Percentiles rank a stretch among this genome's conserved stretches.
Evolutionary conservation across 2,888 invertebrate species (phyloP).

Genomic region (Philereme vetulata): DNA sequence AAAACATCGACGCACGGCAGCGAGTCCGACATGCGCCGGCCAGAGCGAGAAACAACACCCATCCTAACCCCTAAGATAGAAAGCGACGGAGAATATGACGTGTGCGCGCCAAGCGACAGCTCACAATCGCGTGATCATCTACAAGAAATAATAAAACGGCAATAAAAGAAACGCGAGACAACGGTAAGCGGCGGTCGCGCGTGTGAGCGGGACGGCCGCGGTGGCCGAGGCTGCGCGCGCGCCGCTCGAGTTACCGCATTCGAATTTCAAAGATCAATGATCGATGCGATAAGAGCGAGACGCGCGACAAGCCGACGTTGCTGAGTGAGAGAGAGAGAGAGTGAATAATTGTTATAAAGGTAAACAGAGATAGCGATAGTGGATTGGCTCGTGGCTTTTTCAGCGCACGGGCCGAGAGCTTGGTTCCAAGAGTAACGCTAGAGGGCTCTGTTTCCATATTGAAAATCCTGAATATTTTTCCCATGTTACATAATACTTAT

Average conservation of each 20-base stretch:
- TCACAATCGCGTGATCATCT: slow-evolving; percentile 84
- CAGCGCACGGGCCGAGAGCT: slow-evolving; percentile 53
- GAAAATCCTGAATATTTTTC: slow-evolving; percentile 5
- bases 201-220: slow-evolving; percentile 69
- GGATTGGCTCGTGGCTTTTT: slow-evolving; percentile 75
- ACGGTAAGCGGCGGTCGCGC: slow-evolving; percentile 66
- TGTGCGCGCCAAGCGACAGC: slow-evolving; percentile 83
- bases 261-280: slow-evolving; percentile 83
- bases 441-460: slow-evolving; percentile 61
- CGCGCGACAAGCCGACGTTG: slow-evolving; percentile 59
- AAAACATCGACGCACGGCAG: slow-evolving; percentile 84
- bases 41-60: slow-evolving; percentile 57
- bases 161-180: slow-evolving; percentile 83
- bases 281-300: slow-evolving; percentile 78
- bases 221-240: slow-evolving; percentile 74
- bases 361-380: slow-evolving; percentile 52
- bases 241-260: slow-evolving; percentile 79
- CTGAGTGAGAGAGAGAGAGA: slow-evolving; percentile 54
- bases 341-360: slow-evolving; percentile 33
- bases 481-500: too few species aligned
- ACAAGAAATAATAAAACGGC: slow-evolving; percentile 84
- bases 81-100: slow-evolving; percentile 66
- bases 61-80: slow-evolving; percentile 37
- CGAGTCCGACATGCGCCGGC: slow-evolving; percentile 77
- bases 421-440: slow-evolving; percentile 43